Base-by-base conservation (phyloP, 2,113 vertebrate genomes). In the Zosterops lateralis region DNA sequence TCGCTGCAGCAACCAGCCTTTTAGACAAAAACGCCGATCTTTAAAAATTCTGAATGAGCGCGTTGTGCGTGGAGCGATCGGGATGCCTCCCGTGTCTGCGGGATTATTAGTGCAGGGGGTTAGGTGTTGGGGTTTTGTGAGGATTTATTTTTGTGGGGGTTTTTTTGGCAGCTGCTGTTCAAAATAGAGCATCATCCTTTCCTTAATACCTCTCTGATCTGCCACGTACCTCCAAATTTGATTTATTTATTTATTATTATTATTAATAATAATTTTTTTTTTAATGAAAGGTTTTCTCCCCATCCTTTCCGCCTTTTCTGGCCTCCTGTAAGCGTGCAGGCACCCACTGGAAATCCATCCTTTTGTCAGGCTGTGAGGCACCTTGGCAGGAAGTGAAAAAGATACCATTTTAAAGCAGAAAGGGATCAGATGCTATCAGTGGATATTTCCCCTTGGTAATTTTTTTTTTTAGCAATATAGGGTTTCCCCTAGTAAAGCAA, bases 281-380 rank as follows among this genome's bases (percentile, higher is more conserved):
- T 38, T 38, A 38, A 19, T 44, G 40, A 19, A 18, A 40, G 44
- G 11, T 18, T 70, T 84, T 74, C 8, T 74, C 6, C 3, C 24
- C 14, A 13, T 66, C 38, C 18, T 61, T 74, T 44, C 29, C 19
- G 6, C 31, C 11, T 58, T 28, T 51, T 60, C 21, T 44, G 17
- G 32, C 6, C 16, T 18, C 44, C 0, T 38, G 0, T 24, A 10
- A 53, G 16, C 0, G 0, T 44, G 60, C 58, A 36, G 29, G 75
- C 57, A 47, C 40, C 56, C 40, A 2, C 26, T 57, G n/a, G 65
- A 84, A 38, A 84, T 42, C 22, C 42, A 45, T 44, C 56, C 61
- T 81, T 88, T 86, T 83, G 87, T 87, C 50, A 36, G 72, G 89
- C 60, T 44, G 25, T 1, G 62, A 65, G 51, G 54, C 6, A 5